Conservation (phyloP, 2,888 invertebrate species). For the Notocelia uddmanniana region DNA sequence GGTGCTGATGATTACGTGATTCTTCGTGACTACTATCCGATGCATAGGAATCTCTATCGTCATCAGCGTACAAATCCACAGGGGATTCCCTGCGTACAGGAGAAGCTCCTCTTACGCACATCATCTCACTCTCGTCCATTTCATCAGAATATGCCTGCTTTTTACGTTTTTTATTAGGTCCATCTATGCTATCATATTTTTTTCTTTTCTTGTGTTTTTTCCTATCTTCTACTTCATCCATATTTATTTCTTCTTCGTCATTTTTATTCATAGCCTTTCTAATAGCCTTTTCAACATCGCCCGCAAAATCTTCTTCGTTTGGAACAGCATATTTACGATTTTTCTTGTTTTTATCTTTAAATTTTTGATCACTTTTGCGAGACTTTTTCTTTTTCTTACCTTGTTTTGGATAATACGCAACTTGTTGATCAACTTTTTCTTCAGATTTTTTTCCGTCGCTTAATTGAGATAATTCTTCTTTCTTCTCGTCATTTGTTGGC, state of each 20-base stretch:
- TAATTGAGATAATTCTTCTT: slow-evolving; percentile 56
- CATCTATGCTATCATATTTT: slow-evolving; percentile 86
- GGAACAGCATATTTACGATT: slow-evolving; percentile 76
- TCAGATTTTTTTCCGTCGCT: slow-evolving; percentile 53
- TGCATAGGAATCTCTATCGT: slow-evolving; percentile 83
- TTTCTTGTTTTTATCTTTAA: slow-evolving; percentile 82
- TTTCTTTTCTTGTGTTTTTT: slow-evolving; percentile 85
- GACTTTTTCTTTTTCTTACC: slow-evolving; percentile 83
- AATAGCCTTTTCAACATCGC: slow-evolving; percentile 92
- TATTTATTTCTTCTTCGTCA: slow-evolving; percentile 75
- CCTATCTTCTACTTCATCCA: slow-evolving; percentile 80
- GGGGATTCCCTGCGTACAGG: slow-evolving; percentile 80
- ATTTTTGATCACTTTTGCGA: slow-evolving; percentile 79
- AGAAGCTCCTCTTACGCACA: slow-evolving; percentile 92
- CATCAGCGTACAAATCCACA: slow-evolving; percentile 74
- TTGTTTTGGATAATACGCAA: slow-evolving; percentile 74
- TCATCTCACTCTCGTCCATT: slow-evolving; percentile 92
- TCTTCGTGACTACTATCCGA: slow-evolving; percentile 85
- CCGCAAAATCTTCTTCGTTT: slow-evolving; percentile 90
- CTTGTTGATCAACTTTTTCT: slow-evolving; percentile 66
- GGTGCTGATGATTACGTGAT: slow-evolving; percentile 79
- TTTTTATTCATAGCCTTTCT: slow-evolving; percentile 91
- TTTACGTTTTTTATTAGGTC: slow-evolving; percentile 86
- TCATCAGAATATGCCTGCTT: slow-evolving; percentile 85
- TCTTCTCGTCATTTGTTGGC: slow-evolving; percentile 59